Evolutionary conservation across 1,140 invertebrate species (phyloP), one percentile per base, ranked within the genome.

Genomic region (Apis cerana): DNA sequence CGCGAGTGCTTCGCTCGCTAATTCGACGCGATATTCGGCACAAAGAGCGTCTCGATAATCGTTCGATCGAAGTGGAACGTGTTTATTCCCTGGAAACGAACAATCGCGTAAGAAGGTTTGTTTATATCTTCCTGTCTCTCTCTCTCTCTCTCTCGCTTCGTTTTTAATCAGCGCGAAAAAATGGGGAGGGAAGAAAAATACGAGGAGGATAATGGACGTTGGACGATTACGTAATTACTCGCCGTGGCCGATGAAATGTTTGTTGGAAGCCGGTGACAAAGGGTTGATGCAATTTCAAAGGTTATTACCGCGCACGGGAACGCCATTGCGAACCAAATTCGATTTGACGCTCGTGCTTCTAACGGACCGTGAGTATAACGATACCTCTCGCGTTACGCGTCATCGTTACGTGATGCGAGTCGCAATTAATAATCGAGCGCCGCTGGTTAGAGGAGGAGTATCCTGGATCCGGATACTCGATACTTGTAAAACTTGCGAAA

Each of bases 201-300:
- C 65, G 23, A 1, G 17, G 27, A 43, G 33, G 33, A 43, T 43
- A 67, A 43, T 21, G 3, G 3, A n/a, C 61, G 19, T 2, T 21
- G 23, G 8, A 52, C 11, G 27, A 21, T 58, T 58, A 5, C 48
- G 9, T 43, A 52, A 21, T 61, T 71, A 23, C 13, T 12, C 5
- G 3, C 4, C 33, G 33, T 43, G 0, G 11, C 1, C 4, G 19
- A 52, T 58, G 7, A 33, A 70, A 74, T 9, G 59, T 17, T 74
- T 54, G 21, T 48, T 13, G 50, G 50, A 43, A 11, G 0, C 27
- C 21, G 50, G 33, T 65, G 33, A 80, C 70, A 56, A 74, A 74
- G 70, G 48, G 10, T 52, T 21, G 59, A 74, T n/a, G n/a, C 52
- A 81, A 75, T 81, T 75, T 81, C 79, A 48, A 56, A 56, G 71